phyloP scores from a whole-genome alignment of 1,140 invertebrate species.

The Amyelois transitella region DNA sequence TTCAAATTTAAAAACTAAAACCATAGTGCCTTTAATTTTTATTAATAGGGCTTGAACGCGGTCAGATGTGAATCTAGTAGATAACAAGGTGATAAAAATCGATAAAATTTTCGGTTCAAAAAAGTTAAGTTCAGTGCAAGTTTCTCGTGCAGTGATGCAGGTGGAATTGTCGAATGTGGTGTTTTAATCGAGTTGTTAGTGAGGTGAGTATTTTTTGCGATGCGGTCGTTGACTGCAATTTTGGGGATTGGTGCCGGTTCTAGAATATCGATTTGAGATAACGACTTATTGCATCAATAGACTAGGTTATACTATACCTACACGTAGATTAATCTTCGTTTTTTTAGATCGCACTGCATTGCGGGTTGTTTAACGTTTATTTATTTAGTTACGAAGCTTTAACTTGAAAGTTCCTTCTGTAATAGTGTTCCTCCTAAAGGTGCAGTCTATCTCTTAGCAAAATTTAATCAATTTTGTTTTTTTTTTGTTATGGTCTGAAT shows the following conservation, averaged over 20 bases:
- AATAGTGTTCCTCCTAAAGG: too few species aligned
- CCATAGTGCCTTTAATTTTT: slow-evolving; percentile 19
- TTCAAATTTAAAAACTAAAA: slow-evolving; percentile 8
- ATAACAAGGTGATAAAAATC: slow-evolving; percentile 23
- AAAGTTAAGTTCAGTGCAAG: slow-evolving; percentile 21
- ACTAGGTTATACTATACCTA: background rate
- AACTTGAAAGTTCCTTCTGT: background rate
- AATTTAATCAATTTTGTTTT: too few species aligned
- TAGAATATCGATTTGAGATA: slow-evolving; percentile 8
- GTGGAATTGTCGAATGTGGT: slow-evolving; percentile 36
- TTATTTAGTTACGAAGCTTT: too few species aligned
- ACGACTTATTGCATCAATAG: slow-evolving; percentile 1
- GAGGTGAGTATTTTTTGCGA: slow-evolving; percentile 52
- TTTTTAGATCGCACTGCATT: background rate
- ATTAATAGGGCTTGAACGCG: slow-evolving; percentile 12
- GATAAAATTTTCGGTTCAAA: slow-evolving; percentile 25
- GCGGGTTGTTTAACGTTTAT: background rate
- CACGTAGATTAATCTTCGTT: background rate
- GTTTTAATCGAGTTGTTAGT: slow-evolving; percentile 49
- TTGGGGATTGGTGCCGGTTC: slow-evolving; percentile 1
- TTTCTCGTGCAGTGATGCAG: slow-evolving; percentile 54
- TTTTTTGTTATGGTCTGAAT: too few species aligned
- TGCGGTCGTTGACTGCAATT: slow-evolving; percentile 39
- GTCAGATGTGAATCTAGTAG: slow-evolving; percentile 24
- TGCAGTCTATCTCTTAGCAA: too few species aligned